These are phyloP conservation scores for Petrocephalus schoutedeni DNA, from an alignment of 2,797 vertebrate species.

Conservation along the genomic window DNA sequence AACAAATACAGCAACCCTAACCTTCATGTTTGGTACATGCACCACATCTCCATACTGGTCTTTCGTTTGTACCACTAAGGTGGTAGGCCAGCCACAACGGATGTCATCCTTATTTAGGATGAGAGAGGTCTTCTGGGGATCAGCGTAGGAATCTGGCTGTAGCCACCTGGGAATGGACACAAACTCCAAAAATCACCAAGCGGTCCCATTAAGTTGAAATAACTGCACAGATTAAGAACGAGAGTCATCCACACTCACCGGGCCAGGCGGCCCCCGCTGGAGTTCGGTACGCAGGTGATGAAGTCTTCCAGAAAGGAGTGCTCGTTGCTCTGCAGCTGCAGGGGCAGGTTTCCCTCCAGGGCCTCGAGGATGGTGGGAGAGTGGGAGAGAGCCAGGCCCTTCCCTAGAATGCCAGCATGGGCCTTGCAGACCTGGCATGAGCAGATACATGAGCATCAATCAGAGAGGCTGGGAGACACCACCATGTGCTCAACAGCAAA, in stretches of 20 bases:
- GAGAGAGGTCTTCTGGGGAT: constrained; percentile 94
- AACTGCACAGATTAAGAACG: background rate
- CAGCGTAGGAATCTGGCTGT: constrained; percentile 95
- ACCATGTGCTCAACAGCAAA: background rate
- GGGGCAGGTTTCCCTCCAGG: constrained; percentile 88
- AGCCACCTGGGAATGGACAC: constrained; percentile 75
- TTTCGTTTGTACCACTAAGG: constrained; percentile 95
- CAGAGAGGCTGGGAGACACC: background rate
- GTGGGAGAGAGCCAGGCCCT: constrained; percentile 91
- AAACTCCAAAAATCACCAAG: background rate
- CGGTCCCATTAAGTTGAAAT: background rate
- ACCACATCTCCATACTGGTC: constrained; percentile 98
- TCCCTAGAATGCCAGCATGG: constrained; percentile 91
- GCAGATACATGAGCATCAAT: background rate
- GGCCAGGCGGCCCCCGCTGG: constrained; percentile 92
- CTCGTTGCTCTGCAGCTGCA: constrained; percentile 96
- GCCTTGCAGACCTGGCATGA: constrained; percentile 83
- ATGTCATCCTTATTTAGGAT: constrained; percentile 98
- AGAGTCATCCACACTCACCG: constrained; percentile 61
- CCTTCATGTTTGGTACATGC: constrained; percentile 98
- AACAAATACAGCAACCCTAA: constrained; percentile 36
- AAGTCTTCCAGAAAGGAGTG: constrained; percentile 98
- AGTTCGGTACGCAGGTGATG: constrained; percentile 89
- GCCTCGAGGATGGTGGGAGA: constrained; percentile 95
- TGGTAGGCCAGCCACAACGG: constrained; percentile 93